Percentiles rank a stretch among this genome's conserved stretches.
Conservation (phyloP, 2,797 vertebrate genomes). For the Toxotes lorentzi region DNA sequence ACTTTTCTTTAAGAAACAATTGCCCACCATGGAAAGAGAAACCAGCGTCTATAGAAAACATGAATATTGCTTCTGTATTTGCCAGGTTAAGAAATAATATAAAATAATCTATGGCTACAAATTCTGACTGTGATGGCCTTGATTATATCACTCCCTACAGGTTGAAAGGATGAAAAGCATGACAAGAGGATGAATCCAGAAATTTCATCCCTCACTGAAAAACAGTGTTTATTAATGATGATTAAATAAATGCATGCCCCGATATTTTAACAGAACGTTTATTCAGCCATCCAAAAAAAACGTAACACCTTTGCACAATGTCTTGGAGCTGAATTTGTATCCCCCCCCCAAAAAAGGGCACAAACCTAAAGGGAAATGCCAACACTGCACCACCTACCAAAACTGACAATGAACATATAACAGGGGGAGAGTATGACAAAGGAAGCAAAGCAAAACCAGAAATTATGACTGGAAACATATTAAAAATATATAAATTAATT, state of each 20-base stretch:
- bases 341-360: slow-evolving; percentile 16
- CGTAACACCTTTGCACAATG: slow-evolving; percentile 45
- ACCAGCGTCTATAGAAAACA: no score
- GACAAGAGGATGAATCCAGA: background rate
- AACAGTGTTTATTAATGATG: background rate
- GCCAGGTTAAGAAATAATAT: accelerated
- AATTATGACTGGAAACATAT: background rate
- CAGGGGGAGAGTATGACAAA: background rate
- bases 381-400: slow-evolving; percentile 41
- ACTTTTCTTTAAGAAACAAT: background rate
- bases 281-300: slow-evolving; percentile 63
- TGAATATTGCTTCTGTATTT: background rate
- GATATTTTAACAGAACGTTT: slow-evolving; percentile 60
- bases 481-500: no score
- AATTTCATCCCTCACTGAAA: background rate
- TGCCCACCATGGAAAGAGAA: accelerated
- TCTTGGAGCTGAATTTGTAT: slow-evolving; percentile 23
- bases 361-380: slow-evolving; percentile 26
- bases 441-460: slow-evolving; percentile 3
- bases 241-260: slow-evolving; percentile 6
- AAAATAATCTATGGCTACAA: background rate
- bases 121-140: slow-evolving; percentile 16
- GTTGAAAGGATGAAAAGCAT: slow-evolving; percentile 44
- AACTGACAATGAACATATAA: slow-evolving; percentile 1
- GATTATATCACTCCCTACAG: slow-evolving; percentile 70